Conservation (phyloP, 2,113 vertebrate genomes). For the Urocolius indicus region DNA sequence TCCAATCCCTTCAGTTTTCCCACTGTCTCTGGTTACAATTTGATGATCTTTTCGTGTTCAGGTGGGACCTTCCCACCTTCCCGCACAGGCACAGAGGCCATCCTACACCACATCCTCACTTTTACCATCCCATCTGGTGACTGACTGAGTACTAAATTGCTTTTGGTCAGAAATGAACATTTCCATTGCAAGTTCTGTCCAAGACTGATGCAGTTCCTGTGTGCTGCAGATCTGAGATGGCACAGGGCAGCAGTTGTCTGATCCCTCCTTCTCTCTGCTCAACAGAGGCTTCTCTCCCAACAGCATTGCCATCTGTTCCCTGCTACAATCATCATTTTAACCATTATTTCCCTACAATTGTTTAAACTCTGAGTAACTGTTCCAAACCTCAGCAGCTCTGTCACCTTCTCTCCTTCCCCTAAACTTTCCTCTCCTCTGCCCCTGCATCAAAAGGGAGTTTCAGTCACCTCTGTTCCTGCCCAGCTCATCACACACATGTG, state of each 20-base stretch:
- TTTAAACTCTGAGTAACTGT: neutral
- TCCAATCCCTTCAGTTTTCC: neutral
- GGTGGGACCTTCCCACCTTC: neutral
- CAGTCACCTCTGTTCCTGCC: neutral
- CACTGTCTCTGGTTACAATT: neutral
- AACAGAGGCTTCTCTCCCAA: neutral
- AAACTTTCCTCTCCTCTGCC: neutral
- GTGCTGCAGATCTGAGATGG: neutral
- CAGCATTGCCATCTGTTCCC: rapidly evolving
- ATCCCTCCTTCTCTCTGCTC: neutral
- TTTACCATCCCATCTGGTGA: neutral
- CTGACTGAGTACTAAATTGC: neutral
- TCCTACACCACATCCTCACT: neutral
- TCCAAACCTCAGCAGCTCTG: neutral
- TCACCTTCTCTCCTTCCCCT: neutral
- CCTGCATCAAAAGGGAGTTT: neutral
- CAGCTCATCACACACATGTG: neutral
- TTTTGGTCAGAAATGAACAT: neutral
- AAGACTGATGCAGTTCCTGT: neutral
- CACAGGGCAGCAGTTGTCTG: neutral
- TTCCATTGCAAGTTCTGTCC: neutral
- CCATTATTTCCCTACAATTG: neutral
- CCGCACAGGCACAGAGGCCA: rapidly evolving
- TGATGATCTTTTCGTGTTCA: neutral
- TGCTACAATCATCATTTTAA: neutral